phyloP scores from a whole-genome alignment of 2,888 invertebrate genomes.

The Drosophila vallismaia region DNA sequence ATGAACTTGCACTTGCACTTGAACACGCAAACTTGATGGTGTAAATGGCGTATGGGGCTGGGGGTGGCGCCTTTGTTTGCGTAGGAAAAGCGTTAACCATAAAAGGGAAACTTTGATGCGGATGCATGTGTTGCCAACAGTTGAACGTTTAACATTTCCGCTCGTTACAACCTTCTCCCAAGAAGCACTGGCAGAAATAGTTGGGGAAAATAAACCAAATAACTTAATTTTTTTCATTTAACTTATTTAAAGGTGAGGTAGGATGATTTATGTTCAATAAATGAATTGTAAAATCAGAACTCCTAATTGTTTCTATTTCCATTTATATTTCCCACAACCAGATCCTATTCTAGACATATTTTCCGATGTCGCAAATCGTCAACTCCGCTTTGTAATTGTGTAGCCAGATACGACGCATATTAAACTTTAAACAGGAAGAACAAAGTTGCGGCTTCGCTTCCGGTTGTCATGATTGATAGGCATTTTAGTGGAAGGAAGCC shows the following conservation, averaged over 20 bases:
- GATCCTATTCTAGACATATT: too few relatives aligned
- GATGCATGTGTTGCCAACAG: constrained; percentile 49
- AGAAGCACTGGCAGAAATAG: constrained; percentile 11
- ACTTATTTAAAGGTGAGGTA: too few relatives aligned
- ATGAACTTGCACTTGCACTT: constrained; percentile 54
- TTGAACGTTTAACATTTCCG: constrained; percentile 44
- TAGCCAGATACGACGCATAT: constrained; percentile 20
- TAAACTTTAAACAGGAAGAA: constrained; percentile 34
- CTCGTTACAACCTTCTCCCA: not conserved
- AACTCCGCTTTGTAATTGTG: constrained; percentile 23
- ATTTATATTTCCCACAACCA: too few relatives aligned
- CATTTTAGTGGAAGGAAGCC: constrained; percentile 19
- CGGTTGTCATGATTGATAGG: constrained; percentile 59
- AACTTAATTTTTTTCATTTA: too few relatives aligned
- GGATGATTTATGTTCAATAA: too few relatives aligned
- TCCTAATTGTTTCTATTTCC: too few relatives aligned
- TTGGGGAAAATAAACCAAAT: not conserved
- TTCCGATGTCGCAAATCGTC: too few relatives aligned
- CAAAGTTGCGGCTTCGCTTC: constrained; percentile 40
- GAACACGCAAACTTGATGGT: constrained; percentile 43
- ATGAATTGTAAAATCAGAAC: too few relatives aligned
- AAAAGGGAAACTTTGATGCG: constrained; percentile 46
- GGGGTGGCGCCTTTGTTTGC: constrained; percentile 35
- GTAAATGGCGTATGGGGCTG: not conserved
- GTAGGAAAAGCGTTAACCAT: constrained; percentile 34